Base-by-base conservation (phyloP, 2,888 invertebrate genomes). In the Gibbula magus region DNA sequence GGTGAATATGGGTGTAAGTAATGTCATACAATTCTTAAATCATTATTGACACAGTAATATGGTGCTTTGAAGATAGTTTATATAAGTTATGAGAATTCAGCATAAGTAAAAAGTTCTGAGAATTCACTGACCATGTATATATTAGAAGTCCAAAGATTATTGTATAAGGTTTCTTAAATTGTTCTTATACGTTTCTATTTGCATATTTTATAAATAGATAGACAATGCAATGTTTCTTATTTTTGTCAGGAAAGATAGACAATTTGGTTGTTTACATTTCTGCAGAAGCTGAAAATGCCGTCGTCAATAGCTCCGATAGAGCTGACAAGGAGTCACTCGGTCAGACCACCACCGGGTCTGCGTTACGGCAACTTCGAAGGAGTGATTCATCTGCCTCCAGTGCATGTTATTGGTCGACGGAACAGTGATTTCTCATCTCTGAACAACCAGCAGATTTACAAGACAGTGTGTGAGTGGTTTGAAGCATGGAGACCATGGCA, bases 401-500 rank as follows among this genome's bases (percentile, higher is more conserved):
- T 88, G 8, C 51, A 80, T 2, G 79, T 80, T 70, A 45, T 45
- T 45, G 78, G 81, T 10, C 79, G 73, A 10, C 81, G 79, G 25
- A 77, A 81, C 10, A 85, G 83, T 25, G 82, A 80, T 61, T 86
- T 86, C 77, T 87, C 87, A 32, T 81, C 80, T 16, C 79, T 89
- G 5, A 89, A 88, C 86, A 89, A 89, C 78, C 88, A 90, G 75
- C 89, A 89, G 79, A 89, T 89, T 39, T 89, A 86, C 79, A 86
- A 87, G 73, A 89, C 86, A n/a, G 84, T 91, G 8, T 85, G 86
- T 79, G 90, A 90, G 29, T 91, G 91, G 91, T 89, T 89, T 80
- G 87, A 88, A 18, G 77, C 83, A 52, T 91, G 91, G 91, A 81
- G 86, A 76, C 88, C 90, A 78, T 91, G 91, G 91, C 91, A 91